Base-by-base conservation (phyloP, 1,140 invertebrate species). In the Rhopalosiphum maidis region DNA sequence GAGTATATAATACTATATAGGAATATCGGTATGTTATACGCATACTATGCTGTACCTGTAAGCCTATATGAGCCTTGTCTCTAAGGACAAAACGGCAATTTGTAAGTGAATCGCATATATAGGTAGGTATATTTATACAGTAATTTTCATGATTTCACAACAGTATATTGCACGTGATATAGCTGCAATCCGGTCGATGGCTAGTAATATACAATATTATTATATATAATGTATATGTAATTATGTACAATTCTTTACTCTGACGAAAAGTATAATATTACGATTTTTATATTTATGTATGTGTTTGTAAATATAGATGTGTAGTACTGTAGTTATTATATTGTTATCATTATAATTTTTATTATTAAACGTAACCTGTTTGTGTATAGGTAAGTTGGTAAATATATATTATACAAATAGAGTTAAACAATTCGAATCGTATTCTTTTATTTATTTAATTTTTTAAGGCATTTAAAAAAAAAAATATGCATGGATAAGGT, bases 81-180 rank as follows among this genome's bases (percentile, higher is more conserved):
- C 60, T 77, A n/a, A 77, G 30, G 60, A 77, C 60, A 77, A 77
- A 77, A 77, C 60, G 60, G 60, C n/a, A 77, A 77, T 77, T n/a
- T 77, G n/a, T 4, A n/a, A n/a, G 60, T 18, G n/a, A 77, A n/a
- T 18, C 5, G 5, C n/a, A 77, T 35, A 3, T 77, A 15, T n/a
- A n/a, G 30, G 11, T 68, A 55, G 7, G 11, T 30, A 35, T 15
- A 5, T 77, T 30, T 30, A 60, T 25, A n/a, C 60, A 77, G 30
- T 77, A 18, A n/a, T 77, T 77, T 77, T 77, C 3, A n/a, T n/a
- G n/a, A 77, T 77, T 77, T 77, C 15, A 77, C 60, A 77, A 77
- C n/a, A n/a, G 15, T 77, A n/a, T 68, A 35, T 18, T 77, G 15
- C 30, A 77, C 60, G 18, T n/a, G 5, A 77, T 77, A 77, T n/a